phyloP scores from a whole-genome alignment of 2,888 invertebrate species.

The Machimus atricapillus region DNA sequence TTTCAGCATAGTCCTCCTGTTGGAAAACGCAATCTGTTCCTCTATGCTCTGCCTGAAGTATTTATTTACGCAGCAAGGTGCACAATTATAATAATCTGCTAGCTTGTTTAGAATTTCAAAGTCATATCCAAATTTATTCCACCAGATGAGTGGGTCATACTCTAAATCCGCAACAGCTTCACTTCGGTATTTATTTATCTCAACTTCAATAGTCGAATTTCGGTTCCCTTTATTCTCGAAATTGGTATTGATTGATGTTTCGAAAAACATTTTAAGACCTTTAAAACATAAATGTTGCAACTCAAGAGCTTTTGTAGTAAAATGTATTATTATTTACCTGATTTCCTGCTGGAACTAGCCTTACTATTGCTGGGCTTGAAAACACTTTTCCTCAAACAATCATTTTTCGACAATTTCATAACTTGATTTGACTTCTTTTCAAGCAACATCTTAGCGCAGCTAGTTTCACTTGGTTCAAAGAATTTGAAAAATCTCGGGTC shows the following conservation, averaged over 20 bases:
- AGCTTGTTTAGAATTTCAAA: conserved; percentile 52
- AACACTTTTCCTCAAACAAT: neutral
- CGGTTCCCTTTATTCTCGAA: neutral
- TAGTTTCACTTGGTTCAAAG: conserved; percentile 11
- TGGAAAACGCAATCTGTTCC: neutral
- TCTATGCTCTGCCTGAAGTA: conserved; percentile 43
- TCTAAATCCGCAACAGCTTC: conserved; percentile 52
- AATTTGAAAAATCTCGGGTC: conserved; percentile 52
- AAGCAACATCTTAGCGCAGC: neutral
- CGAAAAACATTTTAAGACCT: conserved; percentile 53
- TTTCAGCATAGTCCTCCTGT: neutral
- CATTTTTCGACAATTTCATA: neutral
- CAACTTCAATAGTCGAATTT: conserved; percentile 48
- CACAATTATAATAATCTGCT: conserved; percentile 51
- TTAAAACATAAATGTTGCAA: neutral
- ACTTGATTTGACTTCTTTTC: neutral
- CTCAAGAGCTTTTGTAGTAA: neutral
- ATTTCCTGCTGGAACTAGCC: neutral
- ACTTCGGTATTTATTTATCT: conserved; percentile 51
- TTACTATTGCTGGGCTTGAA: neutral
- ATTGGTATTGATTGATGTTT: conserved; percentile 42
- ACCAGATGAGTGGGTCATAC: conserved; percentile 54
- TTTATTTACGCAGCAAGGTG: conserved; percentile 52
- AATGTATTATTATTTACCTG: neutral
- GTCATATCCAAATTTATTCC: conserved; percentile 51